Evolutionary conservation across 53 echinoderm and acorn worm genomes (phyloP).

Genomic region (Apostichopus leukothele): DNA sequence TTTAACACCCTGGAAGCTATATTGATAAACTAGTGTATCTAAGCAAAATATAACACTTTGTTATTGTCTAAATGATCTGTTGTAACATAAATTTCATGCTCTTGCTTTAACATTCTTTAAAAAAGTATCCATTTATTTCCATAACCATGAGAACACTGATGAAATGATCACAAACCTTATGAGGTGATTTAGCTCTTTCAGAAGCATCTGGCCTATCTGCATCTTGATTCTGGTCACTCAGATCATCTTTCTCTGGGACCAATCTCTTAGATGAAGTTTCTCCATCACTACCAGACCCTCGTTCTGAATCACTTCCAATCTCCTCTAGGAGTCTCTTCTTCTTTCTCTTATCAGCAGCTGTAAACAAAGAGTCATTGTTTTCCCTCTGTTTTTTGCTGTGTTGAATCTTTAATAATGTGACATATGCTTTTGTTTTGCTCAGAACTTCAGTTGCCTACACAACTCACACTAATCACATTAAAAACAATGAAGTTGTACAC

Average conservation of each 20-base stretch:
- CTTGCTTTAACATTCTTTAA: too few relatives aligned
- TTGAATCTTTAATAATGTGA: too few relatives aligned
- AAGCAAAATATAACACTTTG: too few relatives aligned
- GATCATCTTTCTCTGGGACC: background rate
- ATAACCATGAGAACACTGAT: background rate
- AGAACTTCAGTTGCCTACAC: too few relatives aligned
- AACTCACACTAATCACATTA: too few relatives aligned
- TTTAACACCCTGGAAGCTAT: too few relatives aligned
- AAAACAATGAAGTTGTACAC: too few relatives aligned
- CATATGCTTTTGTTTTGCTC: too few relatives aligned
- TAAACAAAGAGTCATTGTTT: background rate
- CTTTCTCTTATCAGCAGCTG: background rate
- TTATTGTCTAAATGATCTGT: too few relatives aligned
- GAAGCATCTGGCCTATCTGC: background rate
- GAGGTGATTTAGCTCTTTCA: background rate
- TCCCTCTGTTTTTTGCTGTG: background rate
- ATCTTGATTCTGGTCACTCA: background rate
- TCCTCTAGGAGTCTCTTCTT: background rate
- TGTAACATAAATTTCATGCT: too few relatives aligned
- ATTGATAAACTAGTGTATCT: too few relatives aligned
- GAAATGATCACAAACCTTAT: conserved; percentile 5
- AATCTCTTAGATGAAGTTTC: conserved; percentile 37
- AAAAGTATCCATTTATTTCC: background rate
- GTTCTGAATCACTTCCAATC: conserved; percentile 35
- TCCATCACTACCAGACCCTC: conserved; percentile 49